These are phyloP conservation scores for Drosophila rubida DNA, from an alignment of 2,888 invertebrate genomes.

Conservation along the genomic window DNA sequence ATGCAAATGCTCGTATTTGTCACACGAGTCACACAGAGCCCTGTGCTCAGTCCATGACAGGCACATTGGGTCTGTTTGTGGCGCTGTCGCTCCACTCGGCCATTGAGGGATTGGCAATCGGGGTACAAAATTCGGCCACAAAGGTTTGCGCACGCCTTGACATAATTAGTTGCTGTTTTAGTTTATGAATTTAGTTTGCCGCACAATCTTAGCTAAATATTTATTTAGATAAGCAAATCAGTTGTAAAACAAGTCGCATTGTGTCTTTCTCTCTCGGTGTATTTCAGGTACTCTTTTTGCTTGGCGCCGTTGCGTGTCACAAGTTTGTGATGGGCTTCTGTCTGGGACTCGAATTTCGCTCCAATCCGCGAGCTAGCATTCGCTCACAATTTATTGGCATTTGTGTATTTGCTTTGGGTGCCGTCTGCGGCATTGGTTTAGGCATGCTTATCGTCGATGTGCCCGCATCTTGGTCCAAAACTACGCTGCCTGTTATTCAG, in stretches of 20 bases:
- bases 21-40: conserved; percentile 89
- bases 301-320: conserved; percentile 91
- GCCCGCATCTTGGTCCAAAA: conserved; percentile 85
- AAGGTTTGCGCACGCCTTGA: conserved; percentile 85
- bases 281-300: conserved; percentile 88
- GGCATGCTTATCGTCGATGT: conserved; percentile 88
- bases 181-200: conserved; percentile 20
- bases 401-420: conserved; percentile 88
- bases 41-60: conserved; percentile 87
- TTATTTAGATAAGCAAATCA: conserved; percentile 52
- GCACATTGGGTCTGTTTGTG: conserved; percentile 88
- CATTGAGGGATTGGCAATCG: conserved; percentile 93
- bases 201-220: conserved; percentile 60
- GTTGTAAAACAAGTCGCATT: conserved; percentile 26
- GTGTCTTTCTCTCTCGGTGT: conserved; percentile 1
- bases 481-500: conserved; percentile 87
- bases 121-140: conserved; percentile 88
- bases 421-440: conserved; percentile 88
- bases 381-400: conserved; percentile 87
- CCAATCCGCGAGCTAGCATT: conserved; percentile 83
- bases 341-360: conserved; percentile 90
- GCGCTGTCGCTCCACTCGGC: conserved; percentile 92
- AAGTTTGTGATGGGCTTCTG: conserved; percentile 94
- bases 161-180: conserved; percentile 19
- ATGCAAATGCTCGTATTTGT: conserved; percentile 85